These are phyloP conservation scores for Melanargia galathea DNA, from an alignment of 2,888 invertebrate species.

Conservation along the genomic window DNA sequence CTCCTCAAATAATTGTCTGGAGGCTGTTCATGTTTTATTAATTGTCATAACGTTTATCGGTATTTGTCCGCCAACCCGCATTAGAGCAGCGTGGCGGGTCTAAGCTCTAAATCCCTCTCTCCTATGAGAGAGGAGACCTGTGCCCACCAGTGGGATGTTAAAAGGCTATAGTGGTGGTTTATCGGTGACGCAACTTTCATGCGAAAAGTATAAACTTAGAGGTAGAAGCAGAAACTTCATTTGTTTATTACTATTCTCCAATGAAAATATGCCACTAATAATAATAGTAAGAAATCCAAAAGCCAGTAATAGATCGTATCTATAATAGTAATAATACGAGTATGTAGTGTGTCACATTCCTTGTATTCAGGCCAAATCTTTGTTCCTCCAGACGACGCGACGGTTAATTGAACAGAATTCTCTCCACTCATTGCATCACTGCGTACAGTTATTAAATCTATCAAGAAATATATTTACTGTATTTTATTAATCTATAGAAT, in stretches of 20 bases:
- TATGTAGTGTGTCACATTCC: slow-evolving; percentile 38
- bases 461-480: slow-evolving; percentile 37
- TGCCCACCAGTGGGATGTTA: too few species aligned
- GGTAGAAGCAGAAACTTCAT: neutral
- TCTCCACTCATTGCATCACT: slow-evolving; percentile 39
- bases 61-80: too few species aligned
- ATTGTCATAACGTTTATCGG: too few species aligned
- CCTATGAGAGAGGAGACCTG: too few species aligned
- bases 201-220: neutral
- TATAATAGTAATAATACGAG: too few species aligned
- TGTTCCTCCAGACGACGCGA: slow-evolving; percentile 50
- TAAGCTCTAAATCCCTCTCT: too few species aligned
- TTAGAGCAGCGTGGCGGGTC: too few species aligned
- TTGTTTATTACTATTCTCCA: neutral
- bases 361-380: slow-evolving; percentile 32
- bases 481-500: neutral
- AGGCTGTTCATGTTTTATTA: too few species aligned
- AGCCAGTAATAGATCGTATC: slow-evolving; percentile 15
- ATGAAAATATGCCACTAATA: neutral
- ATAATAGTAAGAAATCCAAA: slow-evolving; percentile 1
- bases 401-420: slow-evolving; percentile 52
- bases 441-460: slow-evolving; percentile 45
- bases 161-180: too few species aligned
- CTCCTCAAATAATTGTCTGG: too few species aligned
- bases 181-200: too few species aligned